These are phyloP conservation scores for Pammene aurita DNA, from an alignment of 2,888 invertebrate species.

Conservation along the genomic window DNA sequence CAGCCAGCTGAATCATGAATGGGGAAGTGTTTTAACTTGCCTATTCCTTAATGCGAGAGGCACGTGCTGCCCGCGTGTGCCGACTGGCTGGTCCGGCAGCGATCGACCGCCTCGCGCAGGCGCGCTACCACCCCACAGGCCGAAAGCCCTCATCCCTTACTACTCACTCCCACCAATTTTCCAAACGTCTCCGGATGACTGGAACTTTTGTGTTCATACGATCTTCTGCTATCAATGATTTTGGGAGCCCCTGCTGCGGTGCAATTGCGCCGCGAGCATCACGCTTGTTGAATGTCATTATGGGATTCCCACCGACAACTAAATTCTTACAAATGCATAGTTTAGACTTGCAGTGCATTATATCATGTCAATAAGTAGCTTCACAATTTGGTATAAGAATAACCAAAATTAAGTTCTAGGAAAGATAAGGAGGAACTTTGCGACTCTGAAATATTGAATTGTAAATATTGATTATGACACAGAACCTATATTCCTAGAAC, in stretches of 20 bases:
- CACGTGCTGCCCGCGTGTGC: conserved; percentile 75
- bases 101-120: conserved; percentile 75
- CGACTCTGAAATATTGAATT: neutral
- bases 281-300: conserved; percentile 42
- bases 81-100: conserved; percentile 51
- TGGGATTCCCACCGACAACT: conserved; percentile 8
- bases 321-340: conserved; percentile 12
- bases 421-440: neutral
- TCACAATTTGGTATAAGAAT: too few species aligned
- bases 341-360: neutral
- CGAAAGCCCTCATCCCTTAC: conserved; percentile 33
- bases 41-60: conserved; percentile 46
- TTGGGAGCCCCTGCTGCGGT: conserved; percentile 21
- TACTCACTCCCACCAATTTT: conserved; percentile 10
- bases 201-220: neutral
- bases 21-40: conserved; percentile 39
- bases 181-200: neutral
- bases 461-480: neutral
- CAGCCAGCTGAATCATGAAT: conserved; percentile 36
- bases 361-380: too few species aligned
- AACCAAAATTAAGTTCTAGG: too few species aligned
- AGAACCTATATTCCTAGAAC: neutral
- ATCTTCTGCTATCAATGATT: neutral
- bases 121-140: conserved; percentile 52
- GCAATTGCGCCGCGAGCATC: conserved; percentile 26